Conservation (phyloP, 2,797 vertebrate genomes). For the Melanotaenia trifasciata region DNA sequence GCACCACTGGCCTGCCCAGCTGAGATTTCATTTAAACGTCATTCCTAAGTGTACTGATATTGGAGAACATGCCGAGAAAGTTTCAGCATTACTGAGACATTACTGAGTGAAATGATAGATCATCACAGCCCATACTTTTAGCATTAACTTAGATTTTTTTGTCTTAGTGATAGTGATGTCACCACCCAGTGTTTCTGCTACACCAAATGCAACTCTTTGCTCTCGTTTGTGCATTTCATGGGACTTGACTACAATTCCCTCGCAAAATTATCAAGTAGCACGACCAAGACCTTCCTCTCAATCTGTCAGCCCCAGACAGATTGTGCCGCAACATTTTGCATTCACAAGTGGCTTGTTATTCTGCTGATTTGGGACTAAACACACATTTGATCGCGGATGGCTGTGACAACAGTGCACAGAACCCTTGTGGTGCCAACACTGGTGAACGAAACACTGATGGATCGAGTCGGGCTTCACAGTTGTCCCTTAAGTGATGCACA, state of each 20-base stretch:
- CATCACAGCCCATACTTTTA: background rate
- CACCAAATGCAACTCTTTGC: constrained; percentile 2
- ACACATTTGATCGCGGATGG: constrained; percentile 55
- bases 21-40: constrained; percentile 4
- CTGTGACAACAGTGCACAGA: constrained; percentile 34
- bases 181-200: background rate
- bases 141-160: background rate
- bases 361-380: constrained; percentile 47
- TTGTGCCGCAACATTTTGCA: constrained; percentile 40
- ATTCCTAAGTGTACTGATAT: background rate
- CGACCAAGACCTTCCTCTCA: constrained; percentile 15
- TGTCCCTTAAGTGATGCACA: constrained; percentile 63
- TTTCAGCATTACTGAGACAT: background rate
- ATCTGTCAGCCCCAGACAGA: constrained; percentile 46
- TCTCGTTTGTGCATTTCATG: constrained; percentile 22
- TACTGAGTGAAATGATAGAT: constrained; percentile 1
- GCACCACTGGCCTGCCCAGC: background rate
- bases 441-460: constrained; percentile 60
- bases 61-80: background rate
- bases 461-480: constrained; percentile 50
- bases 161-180: background rate
- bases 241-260: constrained; percentile 8
- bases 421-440: constrained; percentile 15
- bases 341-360: constrained; percentile 29
- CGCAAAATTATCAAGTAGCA: constrained; percentile 44